Evolutionary conservation across 2,797 vertebrate genomes (phyloP), one percentile per base, ranked within the genome.

Genomic region (Microcaecilia unicolor): DNA sequence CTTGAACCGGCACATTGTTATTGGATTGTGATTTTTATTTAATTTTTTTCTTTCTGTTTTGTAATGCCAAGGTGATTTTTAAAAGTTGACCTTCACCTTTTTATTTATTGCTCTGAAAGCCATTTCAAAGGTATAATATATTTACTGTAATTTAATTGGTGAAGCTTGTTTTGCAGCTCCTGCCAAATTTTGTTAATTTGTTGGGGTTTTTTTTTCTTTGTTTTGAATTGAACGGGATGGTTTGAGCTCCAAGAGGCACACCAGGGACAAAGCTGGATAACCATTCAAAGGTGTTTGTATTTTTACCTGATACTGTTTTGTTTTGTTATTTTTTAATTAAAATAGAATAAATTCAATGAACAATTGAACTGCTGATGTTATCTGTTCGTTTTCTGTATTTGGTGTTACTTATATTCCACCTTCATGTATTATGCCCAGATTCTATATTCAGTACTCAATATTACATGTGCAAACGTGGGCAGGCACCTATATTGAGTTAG

Each of bases 1-100:
- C 91, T 93, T 97, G 93, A 97, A n/a, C n/a, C 95, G 98, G 91
- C 92, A 97, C 94, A 89, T 92, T 90, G 76, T 89, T 90, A 84
- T 81, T 81, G 81, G 53, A 81, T 88, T 87, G 85, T 80, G 90
- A 91, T 83, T 86, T 90, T 89, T 89, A 90, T 93, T 85, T 94
- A 88, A 90, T 91, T 89, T 89, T 52, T 83, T 72, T 38, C 58
- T 70, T n/a, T n/a, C 58, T 62, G 70, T 49, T 68, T 85, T 81
- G 74, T 90, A 87, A 89, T 89, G 87, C 87, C 85, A 85, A 90
- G 84, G 86, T 82, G 75, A 77, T 78, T 79, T 82, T 86, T 87
- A 86, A 82, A 84, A n/a, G 88, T 87, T 82, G 77, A 74, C 76
- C n/a, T 80, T 75, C 91, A 88, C 88, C 86, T 88, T 89, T 89